Base-by-base conservation (phyloP, 2,113 vertebrate species). In the Brienomyrus longianalis region DNA sequence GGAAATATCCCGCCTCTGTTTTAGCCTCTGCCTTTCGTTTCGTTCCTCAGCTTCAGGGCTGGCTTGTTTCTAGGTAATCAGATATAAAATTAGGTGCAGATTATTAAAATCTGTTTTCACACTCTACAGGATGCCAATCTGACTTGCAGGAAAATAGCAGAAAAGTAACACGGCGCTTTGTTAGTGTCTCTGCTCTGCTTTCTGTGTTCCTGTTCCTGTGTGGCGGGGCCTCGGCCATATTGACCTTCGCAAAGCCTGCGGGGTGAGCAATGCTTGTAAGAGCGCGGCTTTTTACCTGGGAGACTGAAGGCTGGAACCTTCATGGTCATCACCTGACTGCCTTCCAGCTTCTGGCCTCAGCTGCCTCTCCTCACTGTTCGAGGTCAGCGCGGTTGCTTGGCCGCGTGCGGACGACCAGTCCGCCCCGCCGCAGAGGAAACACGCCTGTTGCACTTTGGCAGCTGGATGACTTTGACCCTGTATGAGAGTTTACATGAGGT, bases 81-180 rank as follows among this genome's bases (percentile, higher is more conserved):
- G 83, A 45, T 48, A 45, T 84, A 47, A 48, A 43, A 84, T 47
- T 80, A 80, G 83, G 83, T 47, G 45, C 45, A 84, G 21, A 84
- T 84, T 48, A 84, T 84, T 47, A 84, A 84, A 84, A n/a, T 48
- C 83, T 84, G 45, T 84, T 84, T 47, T 84, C 83, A 83, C 43
- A 43, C 77, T 83, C 35, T 83, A 39, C 45, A 47, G 45, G 7
- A 47, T 48, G 43, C 83, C 83, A 84, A 5, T 48, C 21, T n/a
- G 83, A 48, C 43, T 84, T 19, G 45, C 83, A 8, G 45, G 39
- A 47, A 84, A 48, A 48, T 48, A 48, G 2, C 39, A 3, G 83
- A 84, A 48, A 48, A 48, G 83, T 39, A 43, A 80, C 74, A 2
- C 31, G 15, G 35, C 5, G 15, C 39, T 48, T 43, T 45, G 19